A percentile compares a stretch with the other conserved stretches of the same genome.
These are phyloP conservation scores for Coryphaenoides rupestris DNA, from an alignment of 2,113 vertebrate species.

Conservation along the genomic window DNA sequence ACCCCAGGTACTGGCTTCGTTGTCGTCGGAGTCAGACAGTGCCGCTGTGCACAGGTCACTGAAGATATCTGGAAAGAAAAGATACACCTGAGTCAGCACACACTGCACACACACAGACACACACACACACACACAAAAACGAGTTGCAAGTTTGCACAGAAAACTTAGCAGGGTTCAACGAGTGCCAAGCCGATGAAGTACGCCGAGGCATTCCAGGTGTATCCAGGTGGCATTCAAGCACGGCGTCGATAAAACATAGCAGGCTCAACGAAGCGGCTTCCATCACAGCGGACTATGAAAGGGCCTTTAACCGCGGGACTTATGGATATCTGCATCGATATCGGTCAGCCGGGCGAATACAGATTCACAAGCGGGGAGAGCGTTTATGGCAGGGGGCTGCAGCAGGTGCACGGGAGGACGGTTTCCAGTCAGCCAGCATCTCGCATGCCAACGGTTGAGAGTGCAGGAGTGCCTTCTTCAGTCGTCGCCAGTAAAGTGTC, in stretches of 20 bases:
- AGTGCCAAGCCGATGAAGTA: constrained; percentile 15
- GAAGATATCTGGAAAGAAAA: constrained; percentile 75
- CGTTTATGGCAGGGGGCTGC: constrained; percentile 16
- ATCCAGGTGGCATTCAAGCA: background rate
- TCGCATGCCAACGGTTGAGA: background rate
- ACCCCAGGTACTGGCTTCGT: constrained; percentile 61
- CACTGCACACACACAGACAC: constrained; percentile 16
- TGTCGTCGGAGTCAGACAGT: constrained; percentile 71
- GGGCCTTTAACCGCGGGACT: constrained; percentile 11
- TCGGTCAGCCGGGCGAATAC: constrained; percentile 28
- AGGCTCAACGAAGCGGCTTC: constrained; percentile 24
- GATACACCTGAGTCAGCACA: constrained; percentile 25
- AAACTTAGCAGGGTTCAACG: background rate
- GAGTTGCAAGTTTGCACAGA: background rate
- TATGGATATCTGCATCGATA: constrained; percentile 31
- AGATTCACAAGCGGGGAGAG: constrained; percentile 25
- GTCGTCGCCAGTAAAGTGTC: constrained; percentile 8
- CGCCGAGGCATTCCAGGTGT: background rate
- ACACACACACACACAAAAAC: background rate
- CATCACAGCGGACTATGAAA: constrained; percentile 27
- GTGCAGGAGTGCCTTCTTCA: background rate
- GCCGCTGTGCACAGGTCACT: constrained; percentile 74
- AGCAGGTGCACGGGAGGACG: constrained; percentile 23
- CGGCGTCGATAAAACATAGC: background rate
- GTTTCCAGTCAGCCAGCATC: constrained; percentile 19